Base-by-base conservation (phyloP, 2,113 vertebrate species). In the Entelurus aequoreus region DNA sequence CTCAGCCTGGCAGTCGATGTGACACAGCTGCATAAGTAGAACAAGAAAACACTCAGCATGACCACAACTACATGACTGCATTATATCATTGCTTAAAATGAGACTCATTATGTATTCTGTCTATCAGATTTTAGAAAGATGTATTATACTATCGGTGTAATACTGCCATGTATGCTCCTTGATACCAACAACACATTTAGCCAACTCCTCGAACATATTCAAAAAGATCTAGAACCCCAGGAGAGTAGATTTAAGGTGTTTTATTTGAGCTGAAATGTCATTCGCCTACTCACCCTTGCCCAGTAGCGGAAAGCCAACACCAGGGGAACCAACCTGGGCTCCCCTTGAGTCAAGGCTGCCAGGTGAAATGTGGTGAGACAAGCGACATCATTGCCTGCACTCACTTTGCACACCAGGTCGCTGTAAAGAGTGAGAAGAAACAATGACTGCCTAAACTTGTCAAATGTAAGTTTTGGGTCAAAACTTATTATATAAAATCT, bases 301-400 rank as follows among this genome's bases (percentile, higher is more conserved):
- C 97, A 99, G 81, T 94, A 94, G 55, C 97, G 95, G 89, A 98
- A 98, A 49, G 94, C 94, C 90, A 99, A 83, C 63, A 97, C 95
- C 88, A 99, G 87, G 0, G 97, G 94, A 69, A 92, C 90, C 77
- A 99, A 86, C 63, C 94, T 89, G 63, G 96, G 95, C 82, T 99
- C 97, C 86, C 93, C 84, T 83, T 89, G 93, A 37, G 93, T 91
- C 70, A 98, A 86, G 0, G 94, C 92, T 81, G 96, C 93, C 83
- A 99, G 88, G 78, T 98, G 93, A 81, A 95, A 95, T 82, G 94
- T 96, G 69, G 96, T 98, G 87, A 97, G 95, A 86, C 94, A 99
- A 68, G 97, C 97, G 40, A 96, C 92, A 6, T 98, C 94, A 63
- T 99, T 99, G 61, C 96, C 95, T 53, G 95, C 96, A 71, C 96